Conservation (phyloP, 2,113 vertebrate species). For the Oenanthe melanoleuca region DNA sequence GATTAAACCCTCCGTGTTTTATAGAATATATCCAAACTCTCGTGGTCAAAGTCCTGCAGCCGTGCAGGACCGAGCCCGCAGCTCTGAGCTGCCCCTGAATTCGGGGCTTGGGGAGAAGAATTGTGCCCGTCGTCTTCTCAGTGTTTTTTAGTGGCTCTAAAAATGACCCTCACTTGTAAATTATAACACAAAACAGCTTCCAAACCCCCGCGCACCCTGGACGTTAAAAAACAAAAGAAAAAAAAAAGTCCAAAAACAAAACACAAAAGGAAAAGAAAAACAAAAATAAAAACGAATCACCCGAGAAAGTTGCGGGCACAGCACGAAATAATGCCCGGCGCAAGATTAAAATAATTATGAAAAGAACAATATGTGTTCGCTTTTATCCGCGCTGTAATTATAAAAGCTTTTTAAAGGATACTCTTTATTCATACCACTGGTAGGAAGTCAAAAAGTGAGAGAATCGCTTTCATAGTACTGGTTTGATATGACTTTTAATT, state of each 20-base stretch:
- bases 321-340: background rate
- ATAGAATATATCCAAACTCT: rapidly evolving
- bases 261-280: no score
- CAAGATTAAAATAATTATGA: slow-evolving; percentile 45
- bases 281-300: no score
- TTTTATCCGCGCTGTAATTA: slow-evolving; percentile 51
- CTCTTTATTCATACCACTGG: slow-evolving; percentile 39
- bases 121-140: background rate
- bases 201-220: background rate
- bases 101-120: rapidly evolving
- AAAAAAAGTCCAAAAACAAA: no score
- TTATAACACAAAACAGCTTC: background rate
- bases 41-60: background rate
- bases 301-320: background rate
- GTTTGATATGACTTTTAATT: slow-evolving; percentile 47
- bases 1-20: background rate
- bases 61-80: rapidly evolving
- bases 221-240: background rate
- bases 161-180: background rate
- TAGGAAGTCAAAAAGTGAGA: slow-evolving; percentile 43
- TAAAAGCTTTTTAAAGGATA: slow-evolving; percentile 8
- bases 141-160: background rate
- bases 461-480: slow-evolving; percentile 9
- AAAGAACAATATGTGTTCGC: slow-evolving; percentile 23
- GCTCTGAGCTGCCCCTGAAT: background rate